Evolutionary conservation across 2,888 invertebrate species (phyloP).

Genomic region (Zootermopsis nevadensis): DNA sequence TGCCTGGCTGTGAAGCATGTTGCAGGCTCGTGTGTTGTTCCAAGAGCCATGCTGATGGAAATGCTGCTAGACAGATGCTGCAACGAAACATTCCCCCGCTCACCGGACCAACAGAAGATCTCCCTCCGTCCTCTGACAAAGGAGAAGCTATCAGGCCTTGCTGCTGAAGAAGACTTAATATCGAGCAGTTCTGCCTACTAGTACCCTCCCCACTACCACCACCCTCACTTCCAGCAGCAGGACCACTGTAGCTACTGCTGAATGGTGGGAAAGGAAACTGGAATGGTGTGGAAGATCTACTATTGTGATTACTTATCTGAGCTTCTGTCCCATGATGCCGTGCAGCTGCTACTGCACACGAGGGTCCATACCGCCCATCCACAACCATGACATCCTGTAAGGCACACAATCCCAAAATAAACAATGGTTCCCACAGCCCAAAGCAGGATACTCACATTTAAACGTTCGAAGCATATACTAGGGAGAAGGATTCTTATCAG

Average conservation of each 20-base stretch:
- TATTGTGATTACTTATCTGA: constrained; percentile 61
- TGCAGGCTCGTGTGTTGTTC: constrained; percentile 88
- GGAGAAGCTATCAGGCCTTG: constrained; percentile 62
- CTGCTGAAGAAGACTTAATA: constrained; percentile 65
- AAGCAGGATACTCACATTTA: neutral
- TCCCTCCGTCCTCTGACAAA: constrained; percentile 50
- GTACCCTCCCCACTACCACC: constrained; percentile 57
- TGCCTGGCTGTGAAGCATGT: constrained; percentile 68
- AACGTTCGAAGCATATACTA: too few relatives aligned
- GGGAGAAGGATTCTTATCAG: too few relatives aligned
- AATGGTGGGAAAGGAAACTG: constrained; percentile 68
- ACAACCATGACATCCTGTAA: constrained; percentile 57
- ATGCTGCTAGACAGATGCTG: constrained; percentile 86
- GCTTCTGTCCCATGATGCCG: constrained; percentile 58
- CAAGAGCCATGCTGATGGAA: constrained; percentile 87
- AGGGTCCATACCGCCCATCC: constrained; percentile 56
- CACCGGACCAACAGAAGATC: constrained; percentile 52
- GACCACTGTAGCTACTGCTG: constrained; percentile 63
- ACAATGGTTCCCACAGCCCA: neutral
- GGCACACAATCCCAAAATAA: constrained; percentile 33
- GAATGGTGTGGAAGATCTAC: constrained; percentile 69
- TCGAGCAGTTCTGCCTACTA: constrained; percentile 49
- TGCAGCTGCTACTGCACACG: constrained; percentile 53
- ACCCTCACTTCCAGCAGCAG: constrained; percentile 64
- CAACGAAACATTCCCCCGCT: constrained; percentile 69